Conservation (phyloP, 1,140 invertebrate genomes). For the Papilio glaucus region DNA sequence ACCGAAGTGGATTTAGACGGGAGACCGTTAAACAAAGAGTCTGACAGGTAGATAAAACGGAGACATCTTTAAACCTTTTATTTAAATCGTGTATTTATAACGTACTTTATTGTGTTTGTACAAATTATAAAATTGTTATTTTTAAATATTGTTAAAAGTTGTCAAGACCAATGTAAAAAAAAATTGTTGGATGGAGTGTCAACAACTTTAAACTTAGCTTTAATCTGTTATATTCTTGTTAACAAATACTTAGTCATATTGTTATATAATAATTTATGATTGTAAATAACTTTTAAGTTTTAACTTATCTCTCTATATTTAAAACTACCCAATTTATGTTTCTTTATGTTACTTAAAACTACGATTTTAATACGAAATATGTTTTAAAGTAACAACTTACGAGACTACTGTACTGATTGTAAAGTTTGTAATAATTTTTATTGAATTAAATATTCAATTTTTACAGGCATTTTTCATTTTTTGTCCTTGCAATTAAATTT, state of each 20-base stretch:
- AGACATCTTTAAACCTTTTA: not conserved
- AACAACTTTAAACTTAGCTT: not conserved
- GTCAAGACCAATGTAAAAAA: too few species aligned
- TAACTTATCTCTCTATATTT: not conserved
- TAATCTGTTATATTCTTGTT: not conserved
- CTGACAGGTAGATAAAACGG: slow-evolving; percentile 20
- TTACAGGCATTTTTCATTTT: not conserved
- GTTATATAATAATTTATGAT: not conserved
- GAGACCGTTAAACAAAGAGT: slow-evolving; percentile 80
- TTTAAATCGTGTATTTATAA: slow-evolving; percentile 17
- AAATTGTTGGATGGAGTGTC: not conserved
- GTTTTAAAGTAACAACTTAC: too few species aligned
- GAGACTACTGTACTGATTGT: not conserved
- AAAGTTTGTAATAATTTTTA: not conserved
- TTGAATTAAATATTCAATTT: not conserved
- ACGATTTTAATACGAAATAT: too few species aligned
- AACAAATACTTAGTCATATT: not conserved
- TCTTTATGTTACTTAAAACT: not conserved
- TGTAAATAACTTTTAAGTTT: not conserved
- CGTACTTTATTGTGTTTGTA: slow-evolving; percentile 9
- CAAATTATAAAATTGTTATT: slow-evolving; percentile 7
- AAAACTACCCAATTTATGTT: not conserved
- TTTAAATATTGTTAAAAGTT: too few species aligned
- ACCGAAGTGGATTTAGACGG: slow-evolving; percentile 91
- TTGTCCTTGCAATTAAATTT: not conserved